These are phyloP conservation scores for Heliconius hermathena DNA, from an alignment of 1,140 invertebrate species.

Conservation along the genomic window DNA sequence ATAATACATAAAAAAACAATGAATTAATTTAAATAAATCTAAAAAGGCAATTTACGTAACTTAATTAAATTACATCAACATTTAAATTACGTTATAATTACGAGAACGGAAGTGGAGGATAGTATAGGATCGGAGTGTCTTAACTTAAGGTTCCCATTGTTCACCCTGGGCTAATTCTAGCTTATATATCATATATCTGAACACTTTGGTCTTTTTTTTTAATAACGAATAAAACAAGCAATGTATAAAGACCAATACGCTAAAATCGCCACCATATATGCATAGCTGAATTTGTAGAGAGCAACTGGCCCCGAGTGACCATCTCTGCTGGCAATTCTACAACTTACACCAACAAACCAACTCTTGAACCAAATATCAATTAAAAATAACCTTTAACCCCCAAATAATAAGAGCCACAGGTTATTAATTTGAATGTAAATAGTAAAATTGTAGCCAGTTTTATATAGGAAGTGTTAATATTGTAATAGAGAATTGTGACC, in stretches of 20 bases:
- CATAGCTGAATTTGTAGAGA: constrained; percentile 32
- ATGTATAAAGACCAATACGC: not conserved
- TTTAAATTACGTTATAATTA: too few species aligned
- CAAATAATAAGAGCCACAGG: not conserved
- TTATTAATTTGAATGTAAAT: not conserved
- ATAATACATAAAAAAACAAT: too few species aligned
- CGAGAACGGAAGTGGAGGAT: too few species aligned
- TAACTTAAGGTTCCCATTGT: too few species aligned
- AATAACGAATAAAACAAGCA: not conserved
- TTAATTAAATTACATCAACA: too few species aligned
- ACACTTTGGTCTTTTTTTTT: not conserved
- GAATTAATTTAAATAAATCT: too few species aligned
- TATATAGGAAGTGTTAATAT: constrained; percentile 17
- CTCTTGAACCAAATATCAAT: not conserved
- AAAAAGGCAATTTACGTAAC: too few species aligned
- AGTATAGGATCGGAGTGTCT: too few species aligned
- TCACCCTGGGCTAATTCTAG: too few species aligned
- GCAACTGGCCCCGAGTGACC: constrained; percentile 32
- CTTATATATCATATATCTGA: not conserved
- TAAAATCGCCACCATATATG: not conserved
- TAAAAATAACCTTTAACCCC: not conserved
- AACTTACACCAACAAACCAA: constrained; percentile 17
- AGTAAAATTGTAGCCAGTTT: not conserved
- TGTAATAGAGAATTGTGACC: constrained; percentile 10
- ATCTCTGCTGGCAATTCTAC: constrained; percentile 27